Conservation (phyloP, 2,113 vertebrate species). For the Brienomyrus brachyistius region DNA sequence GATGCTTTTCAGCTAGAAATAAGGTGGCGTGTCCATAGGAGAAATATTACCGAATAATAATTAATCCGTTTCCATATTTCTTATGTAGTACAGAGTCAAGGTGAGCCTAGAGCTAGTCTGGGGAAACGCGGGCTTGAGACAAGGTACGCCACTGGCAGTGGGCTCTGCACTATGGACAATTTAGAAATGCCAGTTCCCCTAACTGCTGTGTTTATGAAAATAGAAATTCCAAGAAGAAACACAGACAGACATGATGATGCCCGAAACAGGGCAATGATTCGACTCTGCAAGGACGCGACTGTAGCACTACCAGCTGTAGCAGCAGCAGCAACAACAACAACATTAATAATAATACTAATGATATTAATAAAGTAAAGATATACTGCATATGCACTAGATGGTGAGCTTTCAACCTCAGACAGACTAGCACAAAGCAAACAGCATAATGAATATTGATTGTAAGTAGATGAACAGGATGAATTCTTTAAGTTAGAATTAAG, state of each 20-base stretch:
- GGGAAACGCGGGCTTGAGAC: not conserved
- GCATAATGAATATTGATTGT: not conserved
- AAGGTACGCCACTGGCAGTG: not conserved
- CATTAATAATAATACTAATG: not conserved
- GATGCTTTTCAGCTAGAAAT: not conserved
- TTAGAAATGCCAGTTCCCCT: not conserved
- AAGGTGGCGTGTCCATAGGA: not conserved
- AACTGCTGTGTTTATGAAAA: not conserved
- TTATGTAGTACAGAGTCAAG: not conserved
- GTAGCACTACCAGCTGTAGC: too few species aligned
- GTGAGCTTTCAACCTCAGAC: not conserved
- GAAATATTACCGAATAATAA: not conserved
- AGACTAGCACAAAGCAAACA: not conserved
- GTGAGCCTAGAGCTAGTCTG: not conserved
- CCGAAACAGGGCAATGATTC: not conserved
- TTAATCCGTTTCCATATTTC: not conserved
- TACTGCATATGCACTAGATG: not conserved
- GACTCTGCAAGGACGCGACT: too few species aligned
- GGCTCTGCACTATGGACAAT: not conserved
- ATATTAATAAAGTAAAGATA: not conserved
- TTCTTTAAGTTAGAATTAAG: not conserved
- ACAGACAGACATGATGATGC: not conserved
- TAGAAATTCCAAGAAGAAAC: not conserved
- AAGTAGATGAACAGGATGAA: not conserved
- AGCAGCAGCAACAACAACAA: not conserved